phyloP scores from a whole-genome alignment of 1,140 invertebrate genomes.

The Phthorimaea operculella region DNA sequence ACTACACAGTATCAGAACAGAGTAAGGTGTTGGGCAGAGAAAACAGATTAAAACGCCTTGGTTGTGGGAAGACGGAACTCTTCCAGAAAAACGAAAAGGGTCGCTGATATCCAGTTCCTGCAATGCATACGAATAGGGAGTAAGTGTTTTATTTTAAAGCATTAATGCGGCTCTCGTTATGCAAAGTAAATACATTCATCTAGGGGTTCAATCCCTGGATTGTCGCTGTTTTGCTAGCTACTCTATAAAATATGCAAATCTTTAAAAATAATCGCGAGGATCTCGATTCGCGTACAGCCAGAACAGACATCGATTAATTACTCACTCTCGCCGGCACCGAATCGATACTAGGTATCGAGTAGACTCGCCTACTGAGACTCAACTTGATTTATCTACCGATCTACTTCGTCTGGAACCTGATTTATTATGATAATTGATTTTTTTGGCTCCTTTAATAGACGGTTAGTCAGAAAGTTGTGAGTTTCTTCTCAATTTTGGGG shows the following conservation, averaged over 20 bases:
- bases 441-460: conserved; percentile 1
- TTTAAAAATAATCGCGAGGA: neutral
- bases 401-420: neutral
- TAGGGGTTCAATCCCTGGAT: too few species aligned
- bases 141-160: too few species aligned
- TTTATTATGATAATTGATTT: neutral
- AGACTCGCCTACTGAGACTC: neutral
- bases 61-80: too few species aligned
- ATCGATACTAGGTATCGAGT: neutral
- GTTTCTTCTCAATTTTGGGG: neutral
- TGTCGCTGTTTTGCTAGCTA: neutral
- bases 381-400: neutral
- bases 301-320: neutral
- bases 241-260: neutral
- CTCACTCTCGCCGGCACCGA: neutral
- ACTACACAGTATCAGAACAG: too few species aligned
- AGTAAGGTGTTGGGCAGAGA: too few species aligned
- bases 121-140: too few species aligned
- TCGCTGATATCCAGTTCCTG: too few species aligned
- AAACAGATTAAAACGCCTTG: too few species aligned
- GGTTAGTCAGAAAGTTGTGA: neutral
- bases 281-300: neutral
- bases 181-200: too few species aligned
- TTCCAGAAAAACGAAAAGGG: too few species aligned
- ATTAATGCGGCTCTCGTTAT: too few species aligned